Percentiles rank a stretch among this genome's conserved stretches.
Evolutionary conservation across 2,113 vertebrate species (phyloP).

Genomic region (Rutilus rutilus): DNA sequence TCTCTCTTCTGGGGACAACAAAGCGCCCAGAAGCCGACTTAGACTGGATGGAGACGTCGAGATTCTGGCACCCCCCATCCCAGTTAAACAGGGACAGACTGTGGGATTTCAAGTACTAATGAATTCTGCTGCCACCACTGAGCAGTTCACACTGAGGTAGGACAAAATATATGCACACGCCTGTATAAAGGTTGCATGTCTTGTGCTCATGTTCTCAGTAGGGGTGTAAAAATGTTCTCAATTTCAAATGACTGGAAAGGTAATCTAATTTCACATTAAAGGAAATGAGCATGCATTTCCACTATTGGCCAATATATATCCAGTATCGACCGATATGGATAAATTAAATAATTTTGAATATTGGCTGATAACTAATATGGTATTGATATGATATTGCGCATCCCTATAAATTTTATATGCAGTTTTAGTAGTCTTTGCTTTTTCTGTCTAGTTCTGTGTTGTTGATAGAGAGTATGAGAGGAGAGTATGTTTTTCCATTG

Average conservation of each 20-base stretch:
- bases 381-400: not conserved
- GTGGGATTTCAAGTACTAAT: constrained; percentile 87
- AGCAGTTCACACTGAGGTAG: constrained; percentile 73
- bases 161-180: not conserved
- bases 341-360: not conserved
- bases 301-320: not conserved
- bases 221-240: not conserved
- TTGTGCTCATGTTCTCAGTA: not conserved
- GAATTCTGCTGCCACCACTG: constrained; percentile 75
- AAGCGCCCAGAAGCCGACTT: constrained; percentile 75
- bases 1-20: constrained; percentile 78
- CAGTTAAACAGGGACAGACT: constrained; percentile 85
- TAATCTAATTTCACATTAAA: not conserved
- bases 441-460: not conserved
- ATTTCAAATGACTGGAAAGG: not conserved
- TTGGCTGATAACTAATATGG: not conserved
- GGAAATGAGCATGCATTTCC: not conserved
- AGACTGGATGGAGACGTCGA: constrained; percentile 85
- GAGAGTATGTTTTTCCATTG: not conserved
- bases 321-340: not conserved
- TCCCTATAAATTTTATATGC: not conserved
- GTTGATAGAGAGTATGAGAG: not conserved
- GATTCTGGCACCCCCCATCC: constrained; percentile 83
- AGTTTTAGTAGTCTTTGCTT: not conserved
- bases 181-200: not conserved